Evolutionary conservation across 2,888 invertebrate species (phyloP).

Genomic region (Campoplex nolae): DNA sequence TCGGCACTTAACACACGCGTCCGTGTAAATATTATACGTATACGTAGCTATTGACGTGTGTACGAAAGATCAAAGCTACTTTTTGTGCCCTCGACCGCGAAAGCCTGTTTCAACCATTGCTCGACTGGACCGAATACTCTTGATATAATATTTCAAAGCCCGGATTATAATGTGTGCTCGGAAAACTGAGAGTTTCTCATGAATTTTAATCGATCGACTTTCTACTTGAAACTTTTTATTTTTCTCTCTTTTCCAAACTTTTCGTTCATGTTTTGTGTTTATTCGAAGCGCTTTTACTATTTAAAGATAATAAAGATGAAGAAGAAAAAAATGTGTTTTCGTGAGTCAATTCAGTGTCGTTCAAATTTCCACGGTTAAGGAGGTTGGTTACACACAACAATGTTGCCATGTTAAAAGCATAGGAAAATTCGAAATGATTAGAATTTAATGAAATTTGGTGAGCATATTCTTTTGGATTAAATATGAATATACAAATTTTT

Average conservation of each 20-base stretch:
- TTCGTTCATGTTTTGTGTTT: background rate
- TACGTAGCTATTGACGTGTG: background rate
- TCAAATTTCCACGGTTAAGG: background rate
- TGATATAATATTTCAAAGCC: slow-evolving; percentile 44
- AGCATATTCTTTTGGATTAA: too few species aligned
- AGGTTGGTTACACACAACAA: too few species aligned
- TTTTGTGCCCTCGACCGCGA: slow-evolving; percentile 65
- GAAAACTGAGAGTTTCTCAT: background rate
- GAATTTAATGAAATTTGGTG: too few species aligned
- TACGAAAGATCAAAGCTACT: slow-evolving; percentile 74
- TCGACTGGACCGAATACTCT: slow-evolving; percentile 37
- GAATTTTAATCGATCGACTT: background rate
- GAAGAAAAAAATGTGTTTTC: background rate
- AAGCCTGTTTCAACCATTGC: slow-evolving; percentile 50
- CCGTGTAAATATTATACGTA: background rate
- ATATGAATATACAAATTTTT: too few species aligned
- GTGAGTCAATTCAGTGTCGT: background rate
- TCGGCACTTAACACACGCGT: slow-evolving; percentile 4
- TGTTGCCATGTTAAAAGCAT: too few species aligned
- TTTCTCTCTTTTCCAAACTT: background rate
- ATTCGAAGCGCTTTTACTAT: background rate
- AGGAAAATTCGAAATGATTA: too few species aligned
- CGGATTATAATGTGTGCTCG: background rate
- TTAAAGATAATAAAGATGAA: too few species aligned
- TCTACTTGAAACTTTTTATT: background rate